phyloP scores from a whole-genome alignment of 2,888 invertebrate genomes.

The Sarcophaga carnaria region DNA sequence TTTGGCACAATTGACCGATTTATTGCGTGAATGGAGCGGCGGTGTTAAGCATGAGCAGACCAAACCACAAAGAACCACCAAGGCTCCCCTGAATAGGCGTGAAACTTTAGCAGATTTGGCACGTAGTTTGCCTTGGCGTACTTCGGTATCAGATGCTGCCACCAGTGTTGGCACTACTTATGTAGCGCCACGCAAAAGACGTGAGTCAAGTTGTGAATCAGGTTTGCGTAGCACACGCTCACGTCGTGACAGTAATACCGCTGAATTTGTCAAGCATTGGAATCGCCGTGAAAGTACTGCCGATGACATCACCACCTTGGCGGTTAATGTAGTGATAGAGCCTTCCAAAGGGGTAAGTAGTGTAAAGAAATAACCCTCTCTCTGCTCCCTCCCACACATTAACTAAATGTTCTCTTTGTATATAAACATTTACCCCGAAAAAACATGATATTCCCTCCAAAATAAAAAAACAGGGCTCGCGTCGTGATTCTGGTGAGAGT shows the following conservation, averaged over 20 bases:
- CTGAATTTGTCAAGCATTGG: conserved; percentile 89
- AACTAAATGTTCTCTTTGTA: too few relatives aligned
- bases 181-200: conserved; percentile 86
- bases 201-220: conserved; percentile 94
- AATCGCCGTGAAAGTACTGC: conserved; percentile 85
- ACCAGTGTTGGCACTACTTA: conserved; percentile 79
- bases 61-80: conserved; percentile 71
- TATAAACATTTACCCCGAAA: too few relatives aligned
- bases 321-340: conserved; percentile 75
- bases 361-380: neutral
- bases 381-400: neutral
- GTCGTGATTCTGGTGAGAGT: conserved; percentile 87
- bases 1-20: conserved; percentile 93
- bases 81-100: conserved; percentile 89
- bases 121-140: conserved; percentile 91
- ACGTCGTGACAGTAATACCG: conserved; percentile 88
- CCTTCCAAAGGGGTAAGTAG: conserved; percentile 61
- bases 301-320: conserved; percentile 76
- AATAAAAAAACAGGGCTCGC: conserved; percentile 74
- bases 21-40: conserved; percentile 93
- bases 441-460: conserved; percentile 53
- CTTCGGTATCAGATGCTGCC: conserved; percentile 84
- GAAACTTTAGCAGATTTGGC: conserved; percentile 95
- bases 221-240: conserved; percentile 90
- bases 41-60: conserved; percentile 82